phyloP scores from a whole-genome alignment of 2,113 vertebrate genomes.

The Anolis sagrei region DNA sequence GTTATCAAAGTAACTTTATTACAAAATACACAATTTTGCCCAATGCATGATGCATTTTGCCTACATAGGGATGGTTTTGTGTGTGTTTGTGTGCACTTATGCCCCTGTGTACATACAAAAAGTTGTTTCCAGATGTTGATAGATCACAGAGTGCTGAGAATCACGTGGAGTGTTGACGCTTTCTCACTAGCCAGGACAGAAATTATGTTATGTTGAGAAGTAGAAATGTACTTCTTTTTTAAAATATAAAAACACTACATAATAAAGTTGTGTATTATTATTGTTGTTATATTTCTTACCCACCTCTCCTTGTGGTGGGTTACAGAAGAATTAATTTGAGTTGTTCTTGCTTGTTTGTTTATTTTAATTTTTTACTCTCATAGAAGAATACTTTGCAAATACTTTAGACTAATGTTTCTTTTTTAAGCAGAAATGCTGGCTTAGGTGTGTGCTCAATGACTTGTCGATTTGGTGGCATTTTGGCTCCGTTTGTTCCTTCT shows the following conservation, averaged over 20 bases:
- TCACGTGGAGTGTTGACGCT: background rate
- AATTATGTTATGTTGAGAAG: background rate
- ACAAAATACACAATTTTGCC: background rate
- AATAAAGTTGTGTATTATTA: background rate
- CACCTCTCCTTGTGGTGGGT: too few species aligned
- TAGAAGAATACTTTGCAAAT: background rate
- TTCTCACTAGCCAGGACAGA: too few species aligned
- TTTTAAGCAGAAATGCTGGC: conserved; percentile 85
- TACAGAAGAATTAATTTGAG: too few species aligned
- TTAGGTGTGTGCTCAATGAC: conserved; percentile 89
- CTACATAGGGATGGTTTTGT: background rate
- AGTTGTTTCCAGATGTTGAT: background rate
- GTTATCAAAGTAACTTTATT: background rate
- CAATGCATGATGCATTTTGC: background rate
- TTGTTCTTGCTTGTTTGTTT: too few species aligned
- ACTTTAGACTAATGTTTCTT: conserved; percentile 12
- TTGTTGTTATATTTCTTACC: too few species aligned
- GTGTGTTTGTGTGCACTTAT: too few species aligned
- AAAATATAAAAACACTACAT: background rate
- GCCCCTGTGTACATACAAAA: background rate
- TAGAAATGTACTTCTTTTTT: background rate
- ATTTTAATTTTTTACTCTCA: background rate
- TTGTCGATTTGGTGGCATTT: conserved; percentile 87
- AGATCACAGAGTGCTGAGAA: background rate
- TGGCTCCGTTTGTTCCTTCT: conserved; percentile 86